phyloP scores from a whole-genome alignment of 2,797 vertebrate genomes.

The Gastrophryne carolinensis region DNA sequence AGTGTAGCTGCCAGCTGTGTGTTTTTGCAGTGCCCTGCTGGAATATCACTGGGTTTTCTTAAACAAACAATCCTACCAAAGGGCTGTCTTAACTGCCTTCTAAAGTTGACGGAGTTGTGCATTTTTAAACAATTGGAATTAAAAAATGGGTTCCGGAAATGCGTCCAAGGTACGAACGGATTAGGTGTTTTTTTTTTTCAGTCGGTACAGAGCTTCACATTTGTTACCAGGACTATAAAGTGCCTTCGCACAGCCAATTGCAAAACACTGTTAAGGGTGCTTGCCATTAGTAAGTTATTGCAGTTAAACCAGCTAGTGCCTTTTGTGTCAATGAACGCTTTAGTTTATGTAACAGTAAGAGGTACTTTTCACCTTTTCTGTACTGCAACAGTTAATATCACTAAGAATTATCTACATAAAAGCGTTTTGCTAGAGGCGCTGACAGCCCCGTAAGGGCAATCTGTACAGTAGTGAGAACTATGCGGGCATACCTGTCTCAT shows the following conservation, averaged over 20 bases:
- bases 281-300: conserved; percentile 2
- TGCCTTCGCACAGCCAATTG: conserved; percentile 19
- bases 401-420: not conserved
- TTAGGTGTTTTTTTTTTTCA: not conserved
- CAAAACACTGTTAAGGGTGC: not conserved
- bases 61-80: too few species aligned
- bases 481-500: not conserved
- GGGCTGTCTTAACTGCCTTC: too few species aligned
- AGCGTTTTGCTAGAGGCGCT: not conserved
- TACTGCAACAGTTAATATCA: not conserved
- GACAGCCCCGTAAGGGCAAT: not conserved
- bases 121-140: not conserved
- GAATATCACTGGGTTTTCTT: not conserved
- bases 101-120: not conserved
- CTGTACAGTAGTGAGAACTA: not conserved
- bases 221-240: conserved; percentile 13
- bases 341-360: not conserved
- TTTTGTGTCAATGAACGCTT: not conserved
- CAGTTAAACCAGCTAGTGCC: conserved; percentile 34
- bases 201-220: not conserved
- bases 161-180: not conserved
- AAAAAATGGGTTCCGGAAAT: not conserved
- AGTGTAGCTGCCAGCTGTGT: not conserved
- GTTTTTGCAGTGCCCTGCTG: conserved; percentile 16
- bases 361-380: not conserved